Percentiles rank a stretch among this genome's conserved stretches.
phyloP scores from a whole-genome alignment of 2,113 vertebrate genomes.

The Ellobius talpinus region DNA sequence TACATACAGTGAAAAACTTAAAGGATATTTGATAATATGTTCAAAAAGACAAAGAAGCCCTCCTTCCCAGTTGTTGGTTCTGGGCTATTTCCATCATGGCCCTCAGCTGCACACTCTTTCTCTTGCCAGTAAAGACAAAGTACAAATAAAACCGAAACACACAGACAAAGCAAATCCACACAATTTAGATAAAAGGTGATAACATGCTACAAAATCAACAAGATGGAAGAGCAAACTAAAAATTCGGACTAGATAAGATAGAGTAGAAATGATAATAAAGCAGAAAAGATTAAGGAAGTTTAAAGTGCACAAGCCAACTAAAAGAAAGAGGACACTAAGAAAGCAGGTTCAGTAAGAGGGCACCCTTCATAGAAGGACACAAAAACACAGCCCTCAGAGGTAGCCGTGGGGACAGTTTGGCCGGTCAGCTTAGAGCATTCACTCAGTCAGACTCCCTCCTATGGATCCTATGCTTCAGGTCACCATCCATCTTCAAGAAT shows the following conservation, averaged over 20 bases:
- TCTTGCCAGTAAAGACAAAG: slow-evolving; percentile 38
- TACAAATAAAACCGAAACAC: slow-evolving; percentile 43
- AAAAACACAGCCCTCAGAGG: not conserved
- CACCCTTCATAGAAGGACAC: not conserved
- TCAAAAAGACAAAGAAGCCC: not conserved
- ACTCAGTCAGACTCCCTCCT: not conserved
- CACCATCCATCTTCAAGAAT: not conserved
- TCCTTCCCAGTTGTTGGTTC: not conserved
- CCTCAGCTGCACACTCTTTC: not conserved
- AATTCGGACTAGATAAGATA: slow-evolving; percentile 58
- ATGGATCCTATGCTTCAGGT: not conserved
- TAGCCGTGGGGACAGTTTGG: not conserved
- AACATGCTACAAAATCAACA: slow-evolving; percentile 39
- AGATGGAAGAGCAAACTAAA: slow-evolving; percentile 66
- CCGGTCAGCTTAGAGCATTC: not conserved
- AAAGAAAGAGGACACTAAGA: not conserved
- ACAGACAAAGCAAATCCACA: slow-evolving; percentile 35
- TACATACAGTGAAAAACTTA: not conserved
- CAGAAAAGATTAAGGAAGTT: slow-evolving; percentile 60
- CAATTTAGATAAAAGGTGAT: slow-evolving; percentile 64
- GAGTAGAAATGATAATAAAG: slow-evolving; percentile 42
- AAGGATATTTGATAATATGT: not conserved
- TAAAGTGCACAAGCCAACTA: slow-evolving; percentile 54
- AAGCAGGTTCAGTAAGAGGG: not conserved
- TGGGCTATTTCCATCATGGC: not conserved